Conservation (phyloP, 2,113 vertebrate species). For the Nannobrachium achirus region DNA sequence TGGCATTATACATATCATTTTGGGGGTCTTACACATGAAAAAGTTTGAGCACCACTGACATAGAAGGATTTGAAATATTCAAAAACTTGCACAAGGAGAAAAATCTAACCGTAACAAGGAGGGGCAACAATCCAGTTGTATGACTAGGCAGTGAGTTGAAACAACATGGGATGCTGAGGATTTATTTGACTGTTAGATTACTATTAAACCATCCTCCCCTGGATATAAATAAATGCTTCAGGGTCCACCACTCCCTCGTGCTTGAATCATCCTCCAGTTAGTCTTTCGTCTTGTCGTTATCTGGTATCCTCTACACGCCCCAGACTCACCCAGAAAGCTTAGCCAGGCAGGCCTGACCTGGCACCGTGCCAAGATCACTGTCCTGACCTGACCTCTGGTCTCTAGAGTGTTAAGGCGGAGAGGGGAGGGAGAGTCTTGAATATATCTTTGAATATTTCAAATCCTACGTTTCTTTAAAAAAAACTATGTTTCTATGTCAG, state of each 20-base stretch:
- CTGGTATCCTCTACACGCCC: conserved; percentile 21
- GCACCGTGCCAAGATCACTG: conserved; percentile 16
- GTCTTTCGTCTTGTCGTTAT: conserved; percentile 31
- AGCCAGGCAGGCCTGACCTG: conserved; percentile 13
- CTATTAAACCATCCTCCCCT: conserved; percentile 46
- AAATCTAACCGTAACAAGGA: no score
- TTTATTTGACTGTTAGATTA: not conserved
- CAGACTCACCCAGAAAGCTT: conserved; percentile 46
- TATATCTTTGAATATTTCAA: no score
- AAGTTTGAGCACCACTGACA: no score
- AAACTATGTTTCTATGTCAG: no score
- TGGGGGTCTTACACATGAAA: no score
- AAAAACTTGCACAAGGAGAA: no score
- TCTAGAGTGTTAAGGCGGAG: not conserved
- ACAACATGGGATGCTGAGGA: no score
- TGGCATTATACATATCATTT: no score
- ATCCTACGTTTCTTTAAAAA: no score
- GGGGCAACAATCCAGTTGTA: no score
- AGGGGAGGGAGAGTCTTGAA: not conserved
- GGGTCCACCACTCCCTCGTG: conserved; percentile 22
- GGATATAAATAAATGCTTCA: conserved; percentile 49
- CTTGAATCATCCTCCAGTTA: not conserved
- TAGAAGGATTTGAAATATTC: no score
- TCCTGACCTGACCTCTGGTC: conserved; percentile 36
- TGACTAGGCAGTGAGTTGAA: no score